Evolutionary conservation across 2,113 vertebrate species (phyloP), one percentile per base, ranked within the genome.

Genomic region (Panthera tigris): DNA sequence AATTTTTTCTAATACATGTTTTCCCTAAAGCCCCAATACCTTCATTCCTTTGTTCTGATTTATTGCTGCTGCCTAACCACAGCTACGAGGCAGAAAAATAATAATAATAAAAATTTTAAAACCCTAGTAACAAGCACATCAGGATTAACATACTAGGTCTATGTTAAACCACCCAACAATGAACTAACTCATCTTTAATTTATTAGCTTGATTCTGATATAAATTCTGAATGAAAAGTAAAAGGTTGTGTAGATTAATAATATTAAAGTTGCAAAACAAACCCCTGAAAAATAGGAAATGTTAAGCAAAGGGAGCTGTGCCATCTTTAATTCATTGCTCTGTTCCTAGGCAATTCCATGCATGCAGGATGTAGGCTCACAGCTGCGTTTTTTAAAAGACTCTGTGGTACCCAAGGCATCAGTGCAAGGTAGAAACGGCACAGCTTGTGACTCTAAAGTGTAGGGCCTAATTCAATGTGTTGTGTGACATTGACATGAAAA

Each of bases 31-130:
- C 93, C 93, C 97, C 93, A 69, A 21, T 91, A 91, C 89, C 97
- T 98, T 92, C 88, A 97, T 98, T 98, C 97, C 96, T 99, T 98
- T 98, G 97, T 98, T 98, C 98, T 98, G 98, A 98, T 99, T 98
- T 98, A 98, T 98, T 99, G 97, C 97, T 98, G 36, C 97, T 98
- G 98, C 97, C 92, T 98, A 94, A 92, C 94, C 97, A 98, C 93
- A 98, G 98, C 93, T 98, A 98, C 0, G 0, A 97, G 97, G 98
- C 96, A 98, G 84, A 98, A 98, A 41, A 61, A 88, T 80, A 98
- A 97, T 80, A 97, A 98, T 91, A 97, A 97, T 96, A 68, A 66
- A 97, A 98, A 79, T 31, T 89, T 76, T 89, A 57, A 98, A 89
- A 94, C 94, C 96, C 87, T 74, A 95, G 93, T 96, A 97, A 96